Percentiles rank a stretch among this genome's conserved stretches.
These are phyloP conservation scores for Fistularia tabacaria DNA, from an alignment of 2,797 vertebrate genomes.

Conservation along the genomic window DNA sequence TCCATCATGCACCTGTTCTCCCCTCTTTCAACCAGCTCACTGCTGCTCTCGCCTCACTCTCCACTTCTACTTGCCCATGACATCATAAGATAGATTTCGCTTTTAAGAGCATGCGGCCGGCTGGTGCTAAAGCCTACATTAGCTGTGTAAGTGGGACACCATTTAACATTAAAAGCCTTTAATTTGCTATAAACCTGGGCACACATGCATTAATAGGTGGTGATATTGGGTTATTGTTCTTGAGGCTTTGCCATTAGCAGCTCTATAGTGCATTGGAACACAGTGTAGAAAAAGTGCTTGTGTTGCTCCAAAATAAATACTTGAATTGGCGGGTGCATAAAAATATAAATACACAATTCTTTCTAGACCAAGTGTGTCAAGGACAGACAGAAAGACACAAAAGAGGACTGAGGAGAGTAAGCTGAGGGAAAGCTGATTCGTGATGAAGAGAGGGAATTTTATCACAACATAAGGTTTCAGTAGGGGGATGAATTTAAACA, in stretches of 20 bases:
- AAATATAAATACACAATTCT: constrained; percentile 34
- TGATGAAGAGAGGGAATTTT: constrained; percentile 40
- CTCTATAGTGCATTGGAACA: constrained; percentile 54
- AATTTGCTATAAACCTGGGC: constrained; percentile 77
- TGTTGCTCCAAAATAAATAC: constrained; percentile 60
- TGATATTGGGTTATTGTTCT: constrained; percentile 73
- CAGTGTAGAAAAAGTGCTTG: constrained; percentile 48
- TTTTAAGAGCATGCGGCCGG: constrained; percentile 71
- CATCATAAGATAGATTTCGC: constrained; percentile 80
- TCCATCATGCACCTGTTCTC: constrained; percentile 5
- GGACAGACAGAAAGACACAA: constrained; percentile 16
- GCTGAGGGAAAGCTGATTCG: constrained; percentile 16
- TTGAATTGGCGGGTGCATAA: constrained; percentile 11
- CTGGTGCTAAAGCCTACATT: constrained; percentile 72
- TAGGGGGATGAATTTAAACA: constrained; percentile 60
- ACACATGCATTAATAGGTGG: constrained; percentile 71
- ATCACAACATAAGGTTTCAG: constrained; percentile 58
- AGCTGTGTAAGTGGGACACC: constrained; percentile 74
- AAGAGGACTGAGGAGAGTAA: constrained; percentile 8
- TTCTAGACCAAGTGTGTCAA: constrained; percentile 1
- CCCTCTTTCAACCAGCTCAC: constrained; percentile 17
- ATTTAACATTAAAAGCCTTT: constrained; percentile 79
- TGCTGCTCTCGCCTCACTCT: constrained; percentile 20
- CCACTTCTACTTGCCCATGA: constrained; percentile 53
- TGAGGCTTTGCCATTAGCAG: constrained; percentile 67